Base-by-base conservation (phyloP, 2,888 invertebrate genomes). In the Microdon myrmicae region DNA sequence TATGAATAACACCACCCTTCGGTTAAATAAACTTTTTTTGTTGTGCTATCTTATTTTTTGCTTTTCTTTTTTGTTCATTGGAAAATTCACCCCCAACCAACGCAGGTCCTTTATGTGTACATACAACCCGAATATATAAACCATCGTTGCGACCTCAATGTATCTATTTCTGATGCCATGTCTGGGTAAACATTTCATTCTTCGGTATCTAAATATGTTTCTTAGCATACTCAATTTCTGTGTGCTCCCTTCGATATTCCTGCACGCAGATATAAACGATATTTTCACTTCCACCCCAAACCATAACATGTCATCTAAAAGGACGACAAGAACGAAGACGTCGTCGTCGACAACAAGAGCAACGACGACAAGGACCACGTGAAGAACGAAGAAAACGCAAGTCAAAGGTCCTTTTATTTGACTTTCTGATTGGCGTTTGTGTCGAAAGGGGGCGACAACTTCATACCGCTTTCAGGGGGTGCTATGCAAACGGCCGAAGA, bases 351-450 rank as follows among this genome's bases (percentile, higher is more conserved):
- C 22, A 37, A 12, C n/a, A 25, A 37, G 26, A 8, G 14, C 8
- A 13, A 17, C 16, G 32, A 38, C n/a, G n/a, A n/a, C n/a, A n/a
- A n/a, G n/a, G n/a, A n/a, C n/a, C n/a, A n/a, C n/a, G n/a, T n/a
- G n/a, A 44, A 16, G 44, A 48, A 49, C 31, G 43, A 51, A 25
- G 44, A 54, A 59, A 54, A 66, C 66, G 34, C 59, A 66, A 66
- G 66, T 66, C 66, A 66, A 66, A 66, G 53, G 66, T 66, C 59
- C 38, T 38, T 66, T 66, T 66, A 59, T 66, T 66, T 66, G 66
- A 66, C 66, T 66, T 66, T 66, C 66, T 66, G 66, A 66, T 66
- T 66, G 66, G 66, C 59, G 54, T 66, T 54, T 66, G 44, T 59
- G 41, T 38, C 32, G 38, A 54, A 47, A 48, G 39, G 48, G 53